phyloP scores from a whole-genome alignment of 2,888 invertebrate genomes.

The Odiellus spinosus region DNA sequence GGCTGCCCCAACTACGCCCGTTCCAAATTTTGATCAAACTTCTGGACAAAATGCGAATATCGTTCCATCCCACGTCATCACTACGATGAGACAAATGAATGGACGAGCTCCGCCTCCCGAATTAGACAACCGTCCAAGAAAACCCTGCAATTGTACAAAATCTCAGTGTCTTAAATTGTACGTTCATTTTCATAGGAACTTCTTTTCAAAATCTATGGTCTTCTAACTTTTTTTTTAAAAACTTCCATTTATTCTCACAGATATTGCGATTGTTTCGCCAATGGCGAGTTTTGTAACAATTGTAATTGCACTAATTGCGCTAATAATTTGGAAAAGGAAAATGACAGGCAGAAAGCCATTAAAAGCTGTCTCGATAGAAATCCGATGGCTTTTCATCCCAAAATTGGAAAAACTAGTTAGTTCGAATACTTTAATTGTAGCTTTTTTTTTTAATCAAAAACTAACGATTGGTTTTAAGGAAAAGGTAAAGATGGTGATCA shows the following conservation, averaged over 20 bases:
- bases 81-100: not conserved
- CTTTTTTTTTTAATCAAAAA: not conserved
- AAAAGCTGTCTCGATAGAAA: constrained; percentile 88
- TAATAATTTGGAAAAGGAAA: constrained; percentile 90
- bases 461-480: constrained; percentile 12
- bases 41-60: no score
- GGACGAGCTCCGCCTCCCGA: constrained; percentile 2
- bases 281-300: constrained; percentile 93
- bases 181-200: constrained; percentile 26
- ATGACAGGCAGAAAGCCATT: constrained; percentile 77
- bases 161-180: constrained; percentile 92
- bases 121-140: constrained; percentile 29
- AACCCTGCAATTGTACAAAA: constrained; percentile 98
- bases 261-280: constrained; percentile 98
- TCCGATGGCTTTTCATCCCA: constrained; percentile 94
- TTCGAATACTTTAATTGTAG: not conserved
- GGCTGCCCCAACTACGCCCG: constrained; percentile 8
- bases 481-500: constrained; percentile 46
- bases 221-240: not conserved
- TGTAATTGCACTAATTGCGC: constrained; percentile 97
- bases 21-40: not conserved
- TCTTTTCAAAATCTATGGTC: not conserved
- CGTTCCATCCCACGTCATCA: no score
- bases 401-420: constrained; percentile 50
- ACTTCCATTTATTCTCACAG: constrained; percentile 27